Conservation (phyloP, 2,797 vertebrate genomes). For the Labroides dimidiatus region DNA sequence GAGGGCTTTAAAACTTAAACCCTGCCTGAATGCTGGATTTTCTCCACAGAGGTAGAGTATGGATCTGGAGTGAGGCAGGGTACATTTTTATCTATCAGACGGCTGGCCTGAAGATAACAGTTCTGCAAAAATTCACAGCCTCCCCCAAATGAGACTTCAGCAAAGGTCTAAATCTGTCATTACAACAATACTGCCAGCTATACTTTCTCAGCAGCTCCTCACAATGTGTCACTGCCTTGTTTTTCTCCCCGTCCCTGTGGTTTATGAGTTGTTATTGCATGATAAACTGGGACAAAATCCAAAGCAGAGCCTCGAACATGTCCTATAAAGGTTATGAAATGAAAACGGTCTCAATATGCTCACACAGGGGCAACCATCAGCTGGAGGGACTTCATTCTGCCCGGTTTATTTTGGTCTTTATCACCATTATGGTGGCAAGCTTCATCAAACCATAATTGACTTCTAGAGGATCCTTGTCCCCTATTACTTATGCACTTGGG, state of each 20-base stretch:
- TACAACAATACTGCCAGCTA: constrained; percentile 49
- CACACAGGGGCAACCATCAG: not conserved
- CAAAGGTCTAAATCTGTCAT: constrained; percentile 54
- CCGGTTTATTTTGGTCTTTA: constrained; percentile 42
- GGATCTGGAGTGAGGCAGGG: not conserved
- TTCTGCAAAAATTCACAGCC: constrained; percentile 41
- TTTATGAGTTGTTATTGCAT: constrained; percentile 51
- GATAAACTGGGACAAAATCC: constrained; percentile 55
- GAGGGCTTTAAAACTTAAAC: constrained; percentile 8
- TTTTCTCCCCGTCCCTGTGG: constrained; percentile 43
- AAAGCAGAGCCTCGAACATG: constrained; percentile 25
- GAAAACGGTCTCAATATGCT: constrained; percentile 1
- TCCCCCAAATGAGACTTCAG: constrained; percentile 36
- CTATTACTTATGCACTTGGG: constrained; percentile 39
- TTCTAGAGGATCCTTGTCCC: constrained; percentile 52
- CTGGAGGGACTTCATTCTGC: not conserved
- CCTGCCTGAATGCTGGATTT: not conserved
- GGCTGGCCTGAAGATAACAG: constrained; percentile 33
- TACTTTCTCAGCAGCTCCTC: constrained; percentile 33
- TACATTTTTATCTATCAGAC: constrained; percentile 41
- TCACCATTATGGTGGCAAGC: constrained; percentile 35
- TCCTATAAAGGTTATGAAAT: constrained; percentile 37
- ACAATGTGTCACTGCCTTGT: constrained; percentile 34
- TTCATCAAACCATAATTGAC: constrained; percentile 60
- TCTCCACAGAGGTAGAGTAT: not conserved